Percentiles rank a stretch among this genome's conserved stretches.
These are phyloP conservation scores for Platyura marginata DNA, from an alignment of 1,140 invertebrate genomes.

Conservation along the genomic window DNA sequence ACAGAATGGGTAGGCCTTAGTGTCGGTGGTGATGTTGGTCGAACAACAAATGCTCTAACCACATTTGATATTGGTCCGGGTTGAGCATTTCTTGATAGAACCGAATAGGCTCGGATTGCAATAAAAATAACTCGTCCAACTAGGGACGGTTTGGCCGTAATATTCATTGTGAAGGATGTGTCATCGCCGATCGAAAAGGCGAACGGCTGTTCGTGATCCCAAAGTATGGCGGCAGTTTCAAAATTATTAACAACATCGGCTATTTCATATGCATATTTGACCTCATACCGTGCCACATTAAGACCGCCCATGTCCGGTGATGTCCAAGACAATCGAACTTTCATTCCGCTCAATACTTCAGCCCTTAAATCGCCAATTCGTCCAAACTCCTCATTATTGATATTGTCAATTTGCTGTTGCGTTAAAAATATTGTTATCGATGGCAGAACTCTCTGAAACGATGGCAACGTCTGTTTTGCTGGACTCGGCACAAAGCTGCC, in stretches of 20 bases:
- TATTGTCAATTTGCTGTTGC: conserved; percentile 9
- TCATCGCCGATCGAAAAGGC: conserved; percentile 24
- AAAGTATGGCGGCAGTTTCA: conserved; percentile 18
- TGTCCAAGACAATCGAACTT: conserved; percentile 30
- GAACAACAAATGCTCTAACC: conserved; percentile 29
- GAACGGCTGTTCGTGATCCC: conserved; percentile 21
- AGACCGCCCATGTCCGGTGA: conserved; percentile 31
- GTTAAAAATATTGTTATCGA: conserved; percentile 25
- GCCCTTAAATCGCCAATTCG: conserved; percentile 28
- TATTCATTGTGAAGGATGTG: conserved; percentile 25
- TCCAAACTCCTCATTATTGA: conserved; percentile 13
- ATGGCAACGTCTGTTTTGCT: conserved; percentile 22
- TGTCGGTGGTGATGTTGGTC: conserved; percentile 26
- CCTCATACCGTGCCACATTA: conserved; percentile 28
- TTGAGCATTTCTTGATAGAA: conserved; percentile 14
- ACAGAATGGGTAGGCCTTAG: conserved; percentile 17
- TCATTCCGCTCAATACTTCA: conserved; percentile 21
- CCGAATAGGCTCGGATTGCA: conserved; percentile 28
- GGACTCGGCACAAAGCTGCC: conserved; percentile 26
- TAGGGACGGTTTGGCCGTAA: conserved; percentile 23
- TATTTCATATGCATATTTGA: conserved; percentile 24
- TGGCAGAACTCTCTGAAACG: conserved; percentile 27
- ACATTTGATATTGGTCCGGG: conserved; percentile 34
- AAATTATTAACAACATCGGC: conserved; percentile 27
- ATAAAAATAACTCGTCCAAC: conserved; percentile 29